These are phyloP conservation scores for Protomyctophum bolini DNA, from an alignment of 2,113 vertebrate species.

Conservation along the genomic window DNA sequence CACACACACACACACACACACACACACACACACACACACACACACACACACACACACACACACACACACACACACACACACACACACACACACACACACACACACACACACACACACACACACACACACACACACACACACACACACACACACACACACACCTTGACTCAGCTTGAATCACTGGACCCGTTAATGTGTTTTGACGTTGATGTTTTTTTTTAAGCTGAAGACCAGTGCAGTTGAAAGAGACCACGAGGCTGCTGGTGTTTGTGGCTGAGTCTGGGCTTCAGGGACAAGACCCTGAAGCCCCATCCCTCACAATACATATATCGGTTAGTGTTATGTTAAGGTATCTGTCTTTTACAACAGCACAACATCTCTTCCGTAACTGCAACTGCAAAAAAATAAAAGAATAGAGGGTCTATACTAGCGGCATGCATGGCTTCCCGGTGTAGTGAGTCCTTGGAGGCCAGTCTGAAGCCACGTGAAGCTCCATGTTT, in stretches of 20 bases:
- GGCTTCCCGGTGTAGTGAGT: too few relatives aligned
- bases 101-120: slow-evolving; percentile 1
- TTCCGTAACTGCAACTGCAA: too few relatives aligned
- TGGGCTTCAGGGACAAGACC: slow-evolving; percentile 52
- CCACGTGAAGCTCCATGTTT: too few relatives aligned
- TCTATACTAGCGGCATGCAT: too few relatives aligned
- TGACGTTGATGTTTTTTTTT: slow-evolving; percentile 47
- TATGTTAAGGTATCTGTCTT: too few relatives aligned
- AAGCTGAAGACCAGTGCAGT: slow-evolving; percentile 58
- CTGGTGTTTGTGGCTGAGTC: slow-evolving; percentile 50
- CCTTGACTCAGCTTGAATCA: slow-evolving; percentile 44
- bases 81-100: slow-evolving; percentile 17
- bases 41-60: neutral
- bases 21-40: slow-evolving; percentile 1
- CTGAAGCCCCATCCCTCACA: too few relatives aligned
- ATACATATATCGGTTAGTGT: too few relatives aligned
- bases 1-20: slow-evolving; percentile 17
- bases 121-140: slow-evolving; percentile 17
- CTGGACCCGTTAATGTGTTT: slow-evolving; percentile 72
- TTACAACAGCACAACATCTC: too few relatives aligned
- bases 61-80: slow-evolving; percentile 18
- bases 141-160: slow-evolving; percentile 7
- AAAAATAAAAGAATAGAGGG: too few relatives aligned
- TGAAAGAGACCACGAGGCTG: slow-evolving; percentile 43
- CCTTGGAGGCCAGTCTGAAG: too few relatives aligned